Percentiles rank a stretch among this genome's conserved stretches.
Evolutionary conservation across 2,113 vertebrate species (phyloP).

Genomic region (Nannospalax galili): DNA sequence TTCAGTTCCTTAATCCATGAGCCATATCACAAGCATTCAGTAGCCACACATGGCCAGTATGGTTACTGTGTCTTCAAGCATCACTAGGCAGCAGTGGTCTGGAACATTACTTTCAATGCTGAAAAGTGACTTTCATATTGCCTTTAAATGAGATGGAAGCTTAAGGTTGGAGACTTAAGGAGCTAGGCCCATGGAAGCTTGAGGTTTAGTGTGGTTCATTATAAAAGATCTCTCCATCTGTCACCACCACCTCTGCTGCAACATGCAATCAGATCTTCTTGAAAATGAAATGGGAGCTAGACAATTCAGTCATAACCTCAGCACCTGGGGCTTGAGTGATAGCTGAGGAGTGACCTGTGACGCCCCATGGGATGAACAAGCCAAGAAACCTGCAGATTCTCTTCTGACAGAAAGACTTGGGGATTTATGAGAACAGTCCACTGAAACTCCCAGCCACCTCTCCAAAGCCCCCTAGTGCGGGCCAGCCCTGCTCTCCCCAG

Average conservation of each 20-base stretch:
- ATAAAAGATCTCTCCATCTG: background rate
- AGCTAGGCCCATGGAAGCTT: background rate
- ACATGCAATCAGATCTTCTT: background rate
- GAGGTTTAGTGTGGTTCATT: too few relatives aligned
- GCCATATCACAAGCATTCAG: background rate
- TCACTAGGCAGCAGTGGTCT: background rate
- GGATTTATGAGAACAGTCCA: background rate
- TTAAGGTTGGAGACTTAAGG: background rate
- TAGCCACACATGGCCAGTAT: rapidly evolving
- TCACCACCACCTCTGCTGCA: too few relatives aligned
- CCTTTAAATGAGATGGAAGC: background rate
- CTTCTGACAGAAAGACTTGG: background rate
- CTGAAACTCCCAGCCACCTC: background rate
- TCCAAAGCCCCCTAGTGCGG: background rate
- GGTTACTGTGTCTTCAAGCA: background rate
- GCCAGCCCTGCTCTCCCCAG: background rate
- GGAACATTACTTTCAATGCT: background rate
- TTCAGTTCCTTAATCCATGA: background rate
- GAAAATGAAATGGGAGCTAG: background rate
- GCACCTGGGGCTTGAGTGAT: background rate
- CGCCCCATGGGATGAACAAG: background rate
- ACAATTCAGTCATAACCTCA: background rate
- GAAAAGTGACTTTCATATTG: background rate
- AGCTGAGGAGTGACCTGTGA: background rate
- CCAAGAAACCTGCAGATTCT: background rate